phyloP scores from a whole-genome alignment of 2,113 vertebrate species.

The Cnemophilus loriae region DNA sequence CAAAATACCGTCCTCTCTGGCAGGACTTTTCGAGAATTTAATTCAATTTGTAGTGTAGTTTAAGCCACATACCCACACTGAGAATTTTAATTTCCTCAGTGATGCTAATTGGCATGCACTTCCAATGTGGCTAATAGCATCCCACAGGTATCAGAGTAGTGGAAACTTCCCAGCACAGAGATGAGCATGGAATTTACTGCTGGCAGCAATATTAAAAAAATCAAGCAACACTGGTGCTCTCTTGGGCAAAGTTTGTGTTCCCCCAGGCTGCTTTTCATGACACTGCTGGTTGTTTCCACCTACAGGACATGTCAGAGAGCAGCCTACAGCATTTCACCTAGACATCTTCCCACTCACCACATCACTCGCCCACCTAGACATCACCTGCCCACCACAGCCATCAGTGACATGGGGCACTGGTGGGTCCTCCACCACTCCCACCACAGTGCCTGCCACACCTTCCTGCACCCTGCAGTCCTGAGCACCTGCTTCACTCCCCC shows the following conservation, averaged over 20 bases:
- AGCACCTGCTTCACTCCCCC: not conserved
- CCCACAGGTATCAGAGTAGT: not conserved
- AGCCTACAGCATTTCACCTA: not conserved
- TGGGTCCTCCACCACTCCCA: not conserved
- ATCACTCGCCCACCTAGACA: not conserved
- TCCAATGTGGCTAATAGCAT: not conserved
- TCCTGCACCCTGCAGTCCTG: not conserved
- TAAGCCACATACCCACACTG: not conserved
- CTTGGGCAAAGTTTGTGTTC: not conserved
- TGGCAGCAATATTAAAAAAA: not conserved
- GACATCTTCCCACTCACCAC: not conserved
- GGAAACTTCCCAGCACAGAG: not conserved
- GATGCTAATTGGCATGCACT: not conserved
- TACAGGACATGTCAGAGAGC: not conserved
- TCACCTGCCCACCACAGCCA: not conserved
- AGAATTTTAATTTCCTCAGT: slow-evolving; percentile 7
- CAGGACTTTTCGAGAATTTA: not conserved
- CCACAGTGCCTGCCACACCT: accelerated
- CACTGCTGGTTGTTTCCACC: not conserved
- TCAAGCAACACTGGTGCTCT: not conserved
- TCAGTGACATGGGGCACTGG: accelerated
- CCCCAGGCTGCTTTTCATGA: not conserved
- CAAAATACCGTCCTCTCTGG: not conserved
- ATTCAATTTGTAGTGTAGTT: not conserved
- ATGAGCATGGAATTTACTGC: not conserved